Conservation (phyloP, 2,797 vertebrate genomes). For the Cheirogaleus major region DNA sequence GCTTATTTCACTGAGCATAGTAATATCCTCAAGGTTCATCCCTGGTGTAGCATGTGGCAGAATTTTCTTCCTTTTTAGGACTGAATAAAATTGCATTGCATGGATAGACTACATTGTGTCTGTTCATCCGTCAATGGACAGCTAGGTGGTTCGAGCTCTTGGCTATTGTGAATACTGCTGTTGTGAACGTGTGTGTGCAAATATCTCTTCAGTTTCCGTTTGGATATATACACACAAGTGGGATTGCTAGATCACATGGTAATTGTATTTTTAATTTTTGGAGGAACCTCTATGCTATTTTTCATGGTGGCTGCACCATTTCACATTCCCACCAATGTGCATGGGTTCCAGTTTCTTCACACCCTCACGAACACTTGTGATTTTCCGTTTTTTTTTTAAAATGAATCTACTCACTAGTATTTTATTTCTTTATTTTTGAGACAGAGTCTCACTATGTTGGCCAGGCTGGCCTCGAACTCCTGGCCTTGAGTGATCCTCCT, state of each 20-base stretch:
- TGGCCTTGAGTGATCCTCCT: background rate
- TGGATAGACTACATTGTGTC: no score
- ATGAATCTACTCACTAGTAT: no score
- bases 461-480: background rate
- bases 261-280: background rate
- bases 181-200: background rate
- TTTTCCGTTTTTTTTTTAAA: background rate
- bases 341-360: background rate
- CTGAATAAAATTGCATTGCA: background rate
- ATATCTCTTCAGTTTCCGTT: background rate
- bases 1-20: background rate
- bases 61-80: background rate
- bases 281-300: background rate
- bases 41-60: background rate
- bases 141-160: background rate
- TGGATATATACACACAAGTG: background rate
- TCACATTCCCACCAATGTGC: background rate
- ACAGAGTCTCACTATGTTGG: background rate
- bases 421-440: background rate
- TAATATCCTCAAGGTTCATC: background rate
- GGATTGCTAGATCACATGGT: background rate
- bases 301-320: background rate
- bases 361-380: rapidly evolving
- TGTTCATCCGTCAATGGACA: background rate
- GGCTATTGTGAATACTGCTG: background rate